phyloP scores from a whole-genome alignment of 2,113 vertebrate species.

The Chelonoidis abingdonii region DNA sequence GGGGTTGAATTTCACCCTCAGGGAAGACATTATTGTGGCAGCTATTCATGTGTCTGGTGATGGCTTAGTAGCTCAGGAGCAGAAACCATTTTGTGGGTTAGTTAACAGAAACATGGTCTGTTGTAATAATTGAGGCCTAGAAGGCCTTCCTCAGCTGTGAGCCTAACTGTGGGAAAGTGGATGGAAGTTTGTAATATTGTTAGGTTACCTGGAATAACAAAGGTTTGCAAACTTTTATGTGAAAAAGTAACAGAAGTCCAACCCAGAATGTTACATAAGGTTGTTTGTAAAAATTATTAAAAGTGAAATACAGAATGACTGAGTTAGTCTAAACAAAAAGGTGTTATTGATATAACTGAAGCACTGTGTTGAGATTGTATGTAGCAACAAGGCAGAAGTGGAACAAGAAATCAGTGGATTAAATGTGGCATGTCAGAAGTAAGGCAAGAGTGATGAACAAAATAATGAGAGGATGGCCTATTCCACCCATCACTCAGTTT shows the following conservation, averaged over 20 bases:
- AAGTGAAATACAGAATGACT: neutral
- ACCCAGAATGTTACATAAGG: neutral
- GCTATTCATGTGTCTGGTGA: neutral
- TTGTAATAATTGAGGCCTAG: neutral
- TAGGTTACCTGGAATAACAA: too few species aligned
- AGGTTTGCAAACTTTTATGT: neutral
- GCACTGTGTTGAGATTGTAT: neutral
- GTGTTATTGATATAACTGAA: neutral
- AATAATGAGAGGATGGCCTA: neutral
- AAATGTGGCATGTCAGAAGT: neutral
- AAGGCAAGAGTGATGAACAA: neutral
- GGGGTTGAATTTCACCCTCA: neutral
- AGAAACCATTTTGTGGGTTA: neutral
- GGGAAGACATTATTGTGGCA: neutral
- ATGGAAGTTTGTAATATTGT: too few species aligned
- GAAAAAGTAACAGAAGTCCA: neutral
- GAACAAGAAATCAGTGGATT: neutral
- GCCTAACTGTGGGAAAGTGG: too few species aligned
- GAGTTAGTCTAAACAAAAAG: neutral
- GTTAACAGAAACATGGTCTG: neutral
- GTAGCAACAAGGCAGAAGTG: neutral
- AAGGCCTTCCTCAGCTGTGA: too few species aligned
- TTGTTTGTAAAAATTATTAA: neutral
- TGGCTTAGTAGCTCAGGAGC: neutral
- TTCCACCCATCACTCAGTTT: neutral